Percentiles rank a stretch among this genome's conserved stretches.
Conservation (phyloP, 2,888 invertebrate species). For the Drosophila kuntzei region DNA sequence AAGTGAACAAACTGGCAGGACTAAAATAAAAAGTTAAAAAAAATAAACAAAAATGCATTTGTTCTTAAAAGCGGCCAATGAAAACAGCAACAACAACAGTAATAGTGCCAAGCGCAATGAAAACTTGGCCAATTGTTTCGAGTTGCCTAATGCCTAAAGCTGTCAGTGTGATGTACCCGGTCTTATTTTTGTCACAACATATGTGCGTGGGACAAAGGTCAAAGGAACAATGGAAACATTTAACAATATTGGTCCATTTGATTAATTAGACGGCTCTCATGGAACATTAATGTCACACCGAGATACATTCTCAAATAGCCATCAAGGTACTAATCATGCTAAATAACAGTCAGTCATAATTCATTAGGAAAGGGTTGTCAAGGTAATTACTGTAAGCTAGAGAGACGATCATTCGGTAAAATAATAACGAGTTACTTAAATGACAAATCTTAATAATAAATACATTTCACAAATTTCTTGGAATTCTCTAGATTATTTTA, state of each 20-base stretch:
- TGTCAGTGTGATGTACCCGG: slow-evolving; percentile 29
- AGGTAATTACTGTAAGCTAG: not conserved
- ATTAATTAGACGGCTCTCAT: slow-evolving; percentile 61
- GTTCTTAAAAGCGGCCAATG: slow-evolving; percentile 38
- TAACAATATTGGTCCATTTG: slow-evolving; percentile 62
- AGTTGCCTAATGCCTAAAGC: slow-evolving; percentile 62
- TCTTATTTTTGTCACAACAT: slow-evolving; percentile 23
- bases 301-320: slow-evolving; percentile 2
- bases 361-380: slow-evolving; percentile 8
- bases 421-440: not conserved
- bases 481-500: not conserved
- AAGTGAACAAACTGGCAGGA: not conserved
- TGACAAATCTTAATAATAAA: not conserved
- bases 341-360: slow-evolving; percentile 13
- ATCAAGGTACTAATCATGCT: not conserved
- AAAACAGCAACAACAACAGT: slow-evolving; percentile 26
- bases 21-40: slow-evolving; percentile 51
- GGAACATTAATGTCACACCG: slow-evolving; percentile 33
- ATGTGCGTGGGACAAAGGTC: slow-evolving; percentile 9
- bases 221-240: slow-evolving; percentile 6
- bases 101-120: slow-evolving; percentile 16
- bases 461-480: not conserved
- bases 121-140: slow-evolving; percentile 43
- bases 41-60: slow-evolving; percentile 66
- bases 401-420: not conserved